These are phyloP conservation scores for Athalia rosae DNA, from an alignment of 2,888 invertebrate species.

Conservation along the genomic window DNA sequence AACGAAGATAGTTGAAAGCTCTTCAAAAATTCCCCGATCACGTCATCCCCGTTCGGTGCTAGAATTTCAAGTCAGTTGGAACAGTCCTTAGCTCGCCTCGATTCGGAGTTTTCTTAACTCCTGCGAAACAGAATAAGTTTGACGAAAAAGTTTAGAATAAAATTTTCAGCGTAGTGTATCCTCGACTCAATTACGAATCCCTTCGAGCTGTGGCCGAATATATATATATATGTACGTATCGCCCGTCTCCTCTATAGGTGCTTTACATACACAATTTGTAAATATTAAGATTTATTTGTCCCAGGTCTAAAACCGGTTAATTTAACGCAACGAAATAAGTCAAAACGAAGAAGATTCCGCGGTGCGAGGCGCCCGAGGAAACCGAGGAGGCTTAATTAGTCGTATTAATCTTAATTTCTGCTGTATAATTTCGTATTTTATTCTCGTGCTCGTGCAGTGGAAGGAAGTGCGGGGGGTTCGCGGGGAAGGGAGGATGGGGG, in stretches of 20 bases:
- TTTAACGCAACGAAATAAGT: conserved; percentile 45
- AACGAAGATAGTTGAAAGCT: no score
- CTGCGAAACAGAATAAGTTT: conserved; percentile 13
- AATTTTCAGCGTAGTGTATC: conserved; percentile 11
- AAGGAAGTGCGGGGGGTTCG: conserved; percentile 4
- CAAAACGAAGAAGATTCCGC: conserved; percentile 37
- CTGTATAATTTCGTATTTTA: conserved; percentile 45
- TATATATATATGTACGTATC: conserved; percentile 17
- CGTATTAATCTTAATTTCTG: conserved; percentile 47
- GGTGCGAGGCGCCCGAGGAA: conserved; percentile 30
- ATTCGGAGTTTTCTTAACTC: no score
- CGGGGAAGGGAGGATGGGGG: no score
- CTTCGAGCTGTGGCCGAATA: conserved; percentile 18
- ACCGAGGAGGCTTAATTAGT: conserved; percentile 45
- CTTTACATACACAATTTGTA: conserved; percentile 15
- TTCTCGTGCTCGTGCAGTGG: conserved; percentile 15
- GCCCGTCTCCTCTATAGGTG: not conserved
- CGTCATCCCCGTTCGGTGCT: no score
- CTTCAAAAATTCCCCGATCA: no score
- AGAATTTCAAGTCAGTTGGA: no score
- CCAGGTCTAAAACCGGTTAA: conserved; percentile 41
- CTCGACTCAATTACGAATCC: conserved; percentile 24
- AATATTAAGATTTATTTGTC: conserved; percentile 44
- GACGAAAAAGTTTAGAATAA: conserved; percentile 1
- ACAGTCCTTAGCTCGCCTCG: no score